These are phyloP conservation scores for Parnassius apollo DNA, from an alignment of 2,888 invertebrate species.

Conservation along the genomic window DNA sequence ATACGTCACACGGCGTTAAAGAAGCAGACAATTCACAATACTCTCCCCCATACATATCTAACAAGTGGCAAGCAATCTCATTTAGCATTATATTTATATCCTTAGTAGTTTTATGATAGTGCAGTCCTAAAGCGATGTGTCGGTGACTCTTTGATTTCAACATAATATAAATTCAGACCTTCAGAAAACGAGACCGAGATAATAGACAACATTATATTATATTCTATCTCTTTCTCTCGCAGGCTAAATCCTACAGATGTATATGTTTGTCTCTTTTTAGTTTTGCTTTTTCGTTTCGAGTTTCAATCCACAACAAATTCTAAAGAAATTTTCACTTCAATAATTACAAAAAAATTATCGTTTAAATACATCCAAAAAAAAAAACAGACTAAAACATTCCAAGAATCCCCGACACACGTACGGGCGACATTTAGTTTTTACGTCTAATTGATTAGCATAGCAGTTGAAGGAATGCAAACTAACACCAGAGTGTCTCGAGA, in stretches of 20 bases:
- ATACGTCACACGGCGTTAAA: slow-evolving; percentile 52
- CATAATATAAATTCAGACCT: too few species aligned
- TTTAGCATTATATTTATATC: slow-evolving; percentile 62
- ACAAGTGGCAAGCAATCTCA: slow-evolving; percentile 70
- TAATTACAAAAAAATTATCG: too few species aligned
- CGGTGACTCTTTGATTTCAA: slow-evolving; percentile 2
- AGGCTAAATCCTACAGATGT: too few species aligned
- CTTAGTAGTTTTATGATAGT: slow-evolving; percentile 34
- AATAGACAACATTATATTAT: too few species aligned
- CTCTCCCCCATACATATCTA: slow-evolving; percentile 74
- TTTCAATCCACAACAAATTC: too few species aligned
- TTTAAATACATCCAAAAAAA: too few species aligned
- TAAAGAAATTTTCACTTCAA: too few species aligned
- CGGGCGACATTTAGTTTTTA: slow-evolving; percentile 26
- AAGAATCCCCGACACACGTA: neutral
- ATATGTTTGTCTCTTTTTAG: too few species aligned
- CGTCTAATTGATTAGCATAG: slow-evolving; percentile 50
- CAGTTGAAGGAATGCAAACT: slow-evolving; percentile 69
- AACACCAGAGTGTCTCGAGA: slow-evolving; percentile 71
- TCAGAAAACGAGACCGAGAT: too few species aligned
- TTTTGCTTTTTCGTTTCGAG: too few species aligned
- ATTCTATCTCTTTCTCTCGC: too few species aligned
- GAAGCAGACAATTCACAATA: slow-evolving; percentile 51
- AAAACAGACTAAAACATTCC: neutral
- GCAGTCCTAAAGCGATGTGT: slow-evolving; percentile 25